Evolutionary conservation across 2,888 invertebrate genomes (phyloP).

Genomic region (Phymatocera aterrima): DNA sequence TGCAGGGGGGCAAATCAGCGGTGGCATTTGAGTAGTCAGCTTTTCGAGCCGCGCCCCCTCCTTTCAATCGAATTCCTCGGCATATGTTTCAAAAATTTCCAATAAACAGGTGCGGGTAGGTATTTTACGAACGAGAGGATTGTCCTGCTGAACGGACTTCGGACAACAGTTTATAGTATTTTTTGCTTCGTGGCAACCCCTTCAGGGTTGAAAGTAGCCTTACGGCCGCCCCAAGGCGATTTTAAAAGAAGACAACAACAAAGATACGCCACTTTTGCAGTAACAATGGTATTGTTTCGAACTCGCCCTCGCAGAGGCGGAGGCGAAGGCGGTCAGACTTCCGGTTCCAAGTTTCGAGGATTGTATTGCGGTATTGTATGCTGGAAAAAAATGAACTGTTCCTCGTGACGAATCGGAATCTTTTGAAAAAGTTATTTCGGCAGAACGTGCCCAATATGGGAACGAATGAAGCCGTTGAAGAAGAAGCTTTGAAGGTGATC

Average conservation of each 20-base stretch:
- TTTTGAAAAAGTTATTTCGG: slow-evolving; percentile 18
- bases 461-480: slow-evolving; percentile 34
- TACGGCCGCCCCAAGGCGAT: not conserved
- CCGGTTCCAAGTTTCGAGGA: slow-evolving; percentile 26
- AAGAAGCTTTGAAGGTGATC: not conserved
- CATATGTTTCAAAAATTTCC: slow-evolving; percentile 2
- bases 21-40: slow-evolving; percentile 50
- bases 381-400: not conserved
- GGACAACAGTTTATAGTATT: not conserved
- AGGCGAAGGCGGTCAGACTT: slow-evolving; percentile 3
- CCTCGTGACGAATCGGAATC: slow-evolving; percentile 32
- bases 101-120: not conserved
- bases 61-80: slow-evolving; percentile 47
- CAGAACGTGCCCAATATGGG: not conserved
- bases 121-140: not conserved
- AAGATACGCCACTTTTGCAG: slow-evolving; percentile 40
- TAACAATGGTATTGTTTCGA: slow-evolving; percentile 36
- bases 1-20: too few relatives aligned
- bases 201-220: not conserved
- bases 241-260: not conserved
- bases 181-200: slow-evolving; percentile 25
- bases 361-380: slow-evolving; percentile 16
- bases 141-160: not conserved
- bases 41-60: not conserved
- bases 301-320: slow-evolving; percentile 5